A percentile compares a stretch with the other conserved stretches of the same genome.
Evolutionary conservation across 2,113 vertebrate genomes (phyloP).

Genomic region (Sander lucioperca): DNA sequence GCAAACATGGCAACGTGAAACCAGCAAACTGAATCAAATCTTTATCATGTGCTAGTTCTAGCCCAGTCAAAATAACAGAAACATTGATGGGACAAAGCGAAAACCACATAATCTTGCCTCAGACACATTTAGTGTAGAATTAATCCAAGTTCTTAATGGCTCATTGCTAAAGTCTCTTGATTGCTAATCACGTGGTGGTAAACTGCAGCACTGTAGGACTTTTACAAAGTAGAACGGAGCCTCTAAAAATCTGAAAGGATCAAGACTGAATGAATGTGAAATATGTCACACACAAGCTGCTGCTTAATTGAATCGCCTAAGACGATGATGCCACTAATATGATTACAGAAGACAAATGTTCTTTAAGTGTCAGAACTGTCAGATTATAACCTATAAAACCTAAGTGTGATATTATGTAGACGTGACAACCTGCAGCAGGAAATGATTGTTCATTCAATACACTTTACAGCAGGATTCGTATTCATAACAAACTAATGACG

Average conservation of each 20-base stretch:
- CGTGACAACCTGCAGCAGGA: slow-evolving; percentile 22
- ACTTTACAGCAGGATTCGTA: neutral
- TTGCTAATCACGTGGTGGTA: neutral
- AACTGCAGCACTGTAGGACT: neutral
- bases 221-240: slow-evolving; percentile 30
- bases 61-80: slow-evolving; percentile 18
- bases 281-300: slow-evolving; percentile 41
- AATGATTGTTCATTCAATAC: slow-evolving; percentile 1
- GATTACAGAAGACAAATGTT: slow-evolving; percentile 28
- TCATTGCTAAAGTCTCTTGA: slow-evolving; percentile 38
- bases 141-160: slow-evolving; percentile 40
- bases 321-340: slow-evolving; percentile 8
- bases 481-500: neutral
- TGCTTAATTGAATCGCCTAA: slow-evolving; percentile 32
- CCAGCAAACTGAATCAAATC: slow-evolving; percentile 59
- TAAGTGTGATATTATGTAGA: slow-evolving; percentile 10
- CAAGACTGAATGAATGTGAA: slow-evolving; percentile 38
- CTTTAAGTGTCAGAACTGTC: neutral
- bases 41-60: slow-evolving; percentile 56
- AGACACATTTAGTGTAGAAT: slow-evolving; percentile 33
- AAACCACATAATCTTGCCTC: slow-evolving; percentile 45
- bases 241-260: slow-evolving; percentile 34
- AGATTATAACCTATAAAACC: neutral
- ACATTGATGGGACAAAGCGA: slow-evolving; percentile 35
- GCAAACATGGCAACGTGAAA: slow-evolving; percentile 36